A percentile compares a stretch with the other conserved stretches of the same genome.
phyloP scores from a whole-genome alignment of 2,113 vertebrate genomes.

The Anthoscopus minutus region DNA sequence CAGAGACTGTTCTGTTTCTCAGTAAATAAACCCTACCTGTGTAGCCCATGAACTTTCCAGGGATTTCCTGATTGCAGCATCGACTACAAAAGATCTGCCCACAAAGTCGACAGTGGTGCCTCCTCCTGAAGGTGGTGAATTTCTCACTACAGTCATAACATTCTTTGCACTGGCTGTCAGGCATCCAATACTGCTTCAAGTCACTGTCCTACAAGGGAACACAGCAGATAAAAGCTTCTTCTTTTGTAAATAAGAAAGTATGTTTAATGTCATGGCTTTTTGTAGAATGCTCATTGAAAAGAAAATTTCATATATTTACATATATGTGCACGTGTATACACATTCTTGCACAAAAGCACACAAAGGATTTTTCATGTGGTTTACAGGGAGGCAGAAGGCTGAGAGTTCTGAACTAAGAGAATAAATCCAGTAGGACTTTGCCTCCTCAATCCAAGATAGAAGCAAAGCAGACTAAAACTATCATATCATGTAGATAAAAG shows the following conservation, averaged over 20 bases:
- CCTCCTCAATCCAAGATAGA: neutral
- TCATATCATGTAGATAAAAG: neutral
- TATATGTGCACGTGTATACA: accelerated
- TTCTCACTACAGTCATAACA: conserved; percentile 98
- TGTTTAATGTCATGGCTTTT: neutral
- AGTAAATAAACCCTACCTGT: conserved; percentile 75
- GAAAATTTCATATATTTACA: neutral
- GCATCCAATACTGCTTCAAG: conserved; percentile 99
- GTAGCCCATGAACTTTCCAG: conserved; percentile 99
- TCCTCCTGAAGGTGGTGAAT: conserved; percentile 94
- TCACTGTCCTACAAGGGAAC: conserved; percentile 84
- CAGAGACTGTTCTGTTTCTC: neutral
- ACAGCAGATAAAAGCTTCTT: neutral
- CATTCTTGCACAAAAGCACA: neutral
- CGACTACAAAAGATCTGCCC: conserved; percentile 99
- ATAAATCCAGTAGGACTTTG: neutral
- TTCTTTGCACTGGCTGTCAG: conserved; percentile 97
- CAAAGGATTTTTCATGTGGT: neutral
- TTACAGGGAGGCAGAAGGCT: neutral
- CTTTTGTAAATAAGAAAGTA: neutral
- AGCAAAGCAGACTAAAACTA: neutral
- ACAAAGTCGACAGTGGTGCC: conserved; percentile 94
- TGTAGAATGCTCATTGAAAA: neutral
- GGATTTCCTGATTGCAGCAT: conserved; percentile 98
- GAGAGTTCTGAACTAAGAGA: neutral